phyloP scores from a whole-genome alignment of 2,888 invertebrate species.

The Emmelina monodactyla region DNA sequence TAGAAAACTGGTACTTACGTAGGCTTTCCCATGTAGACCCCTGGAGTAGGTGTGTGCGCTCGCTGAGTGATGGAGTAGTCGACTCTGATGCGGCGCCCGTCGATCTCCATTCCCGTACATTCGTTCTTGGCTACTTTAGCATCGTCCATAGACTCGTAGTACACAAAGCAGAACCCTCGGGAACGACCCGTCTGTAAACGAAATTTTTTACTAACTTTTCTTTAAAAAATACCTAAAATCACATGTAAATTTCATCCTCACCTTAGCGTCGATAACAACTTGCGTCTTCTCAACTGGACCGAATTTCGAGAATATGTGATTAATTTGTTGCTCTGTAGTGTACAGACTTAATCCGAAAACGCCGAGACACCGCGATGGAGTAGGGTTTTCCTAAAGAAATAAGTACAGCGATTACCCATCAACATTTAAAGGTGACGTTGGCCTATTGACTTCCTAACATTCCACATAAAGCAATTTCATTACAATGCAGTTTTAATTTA shows the following conservation, averaged over 20 bases:
- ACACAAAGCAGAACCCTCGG: slow-evolving; percentile 96
- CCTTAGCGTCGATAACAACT: slow-evolving; percentile 96
- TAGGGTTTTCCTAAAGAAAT: slow-evolving; percentile 77
- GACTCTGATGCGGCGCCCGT: slow-evolving; percentile 90
- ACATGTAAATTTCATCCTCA: slow-evolving; percentile 30
- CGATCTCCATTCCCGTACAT: slow-evolving; percentile 93
- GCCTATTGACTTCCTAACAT: too few species aligned
- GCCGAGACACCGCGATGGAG: slow-evolving; percentile 88
- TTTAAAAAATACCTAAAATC: neutral
- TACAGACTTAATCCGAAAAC: slow-evolving; percentile 94
- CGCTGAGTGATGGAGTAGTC: slow-evolving; percentile 96
- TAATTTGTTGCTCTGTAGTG: slow-evolving; percentile 91
- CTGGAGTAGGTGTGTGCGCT: slow-evolving; percentile 97
- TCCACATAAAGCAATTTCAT: too few species aligned
- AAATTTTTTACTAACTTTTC: neutral
- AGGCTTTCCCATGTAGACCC: slow-evolving; percentile 95
- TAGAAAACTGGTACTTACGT: slow-evolving; percentile 79
- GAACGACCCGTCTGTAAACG: slow-evolving; percentile 82
- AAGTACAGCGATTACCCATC: too few species aligned
- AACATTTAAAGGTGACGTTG: too few species aligned
- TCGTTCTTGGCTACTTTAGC: slow-evolving; percentile 93
- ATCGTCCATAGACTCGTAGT: slow-evolving; percentile 87
- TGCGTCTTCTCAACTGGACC: slow-evolving; percentile 92
- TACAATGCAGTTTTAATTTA: too few species aligned
- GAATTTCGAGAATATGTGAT: slow-evolving; percentile 91